Base-by-base conservation (phyloP, 2,113 vertebrate species). In the Amia ocellicauda region DNA sequence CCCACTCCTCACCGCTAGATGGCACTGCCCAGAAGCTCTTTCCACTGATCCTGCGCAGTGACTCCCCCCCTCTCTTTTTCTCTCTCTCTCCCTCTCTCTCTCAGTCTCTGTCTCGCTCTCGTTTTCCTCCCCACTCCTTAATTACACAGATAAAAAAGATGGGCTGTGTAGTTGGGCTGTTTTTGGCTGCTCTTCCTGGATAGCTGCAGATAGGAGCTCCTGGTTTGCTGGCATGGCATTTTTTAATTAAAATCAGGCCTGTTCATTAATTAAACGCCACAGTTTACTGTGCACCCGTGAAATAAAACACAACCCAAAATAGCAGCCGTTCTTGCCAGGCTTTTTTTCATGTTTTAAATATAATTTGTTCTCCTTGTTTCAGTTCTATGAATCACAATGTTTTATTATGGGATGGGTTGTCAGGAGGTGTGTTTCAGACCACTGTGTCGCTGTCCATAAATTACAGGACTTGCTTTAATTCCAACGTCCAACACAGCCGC, bases 251-350 rank as follows among this genome's bases (percentile, higher is more conserved):
- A 58, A 47, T 41, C 13, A 58, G 31, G 56, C 36, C 20, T 31
- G 29, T 58, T 58, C 31, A 41, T 58, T 41, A 58, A 58, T 58
- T 41, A 20, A 41, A 27, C 24, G 10, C 3, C 43, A 47, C n/a
- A 4, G 13, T 47, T 14, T 47, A 47, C 13, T 8, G 9, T 47
- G 8, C 16, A 47, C 14, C 40, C 42, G 41, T 45, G 56, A 58
- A 58, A 58, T 58, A 56, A 56, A 58, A 19, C 56, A 58, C 20
- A 4, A 58, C 20, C 56, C 56, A 41, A 58, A 58, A 58, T 58
- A 58, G 36, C 20, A 40, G n/a, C 19, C 2, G 4, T 41, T 36
- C 10, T 41, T 23, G 29, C 36, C 31, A 42, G 20, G 56, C 29
- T 8, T 4, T 28, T 55, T 27, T 41, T 20, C 27, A 23, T 58